These are phyloP conservation scores for Anastrepha ludens DNA, from an alignment of 1,140 invertebrate species.

Conservation along the genomic window DNA sequence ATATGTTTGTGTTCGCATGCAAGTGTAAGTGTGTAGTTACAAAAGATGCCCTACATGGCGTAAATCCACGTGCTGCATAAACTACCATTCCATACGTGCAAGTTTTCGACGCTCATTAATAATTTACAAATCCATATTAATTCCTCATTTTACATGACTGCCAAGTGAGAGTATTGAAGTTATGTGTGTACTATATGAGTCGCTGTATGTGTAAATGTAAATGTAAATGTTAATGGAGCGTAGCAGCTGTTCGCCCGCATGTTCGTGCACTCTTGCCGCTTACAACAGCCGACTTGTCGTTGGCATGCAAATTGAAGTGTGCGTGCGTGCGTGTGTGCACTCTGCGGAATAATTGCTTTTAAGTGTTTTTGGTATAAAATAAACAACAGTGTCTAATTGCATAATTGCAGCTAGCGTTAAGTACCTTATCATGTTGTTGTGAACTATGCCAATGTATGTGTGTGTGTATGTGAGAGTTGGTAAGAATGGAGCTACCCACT, in stretches of 20 bases:
- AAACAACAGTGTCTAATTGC: conserved; percentile 71
- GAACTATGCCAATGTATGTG: conserved; percentile 44
- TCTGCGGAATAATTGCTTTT: conserved; percentile 45
- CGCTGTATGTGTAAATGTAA: not conserved
- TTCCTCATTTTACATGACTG: conserved; percentile 42
- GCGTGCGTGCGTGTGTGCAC: not conserved
- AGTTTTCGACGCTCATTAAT: conserved; percentile 35
- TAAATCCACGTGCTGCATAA: not conserved
- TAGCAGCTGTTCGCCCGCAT: conserved; percentile 12
- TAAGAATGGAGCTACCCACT: not conserved
- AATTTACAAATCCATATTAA: conserved; percentile 51
- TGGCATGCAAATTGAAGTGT: not conserved
- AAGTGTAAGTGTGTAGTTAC: not conserved
- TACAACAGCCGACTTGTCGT: conserved; percentile 5
- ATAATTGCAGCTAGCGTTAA: conserved; percentile 71
- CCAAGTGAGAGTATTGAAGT: conserved; percentile 24
- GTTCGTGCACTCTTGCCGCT: not conserved
- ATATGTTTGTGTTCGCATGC: not conserved
- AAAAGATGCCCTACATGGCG: not conserved
- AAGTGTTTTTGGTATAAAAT: conserved; percentile 57
- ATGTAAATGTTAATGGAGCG: conserved; percentile 18
- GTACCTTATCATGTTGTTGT: conserved; percentile 66
- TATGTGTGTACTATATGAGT: not conserved
- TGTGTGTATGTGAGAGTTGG: not conserved
- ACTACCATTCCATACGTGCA: not conserved